phyloP scores from a whole-genome alignment of 2,888 invertebrate genomes.

The Morpho deidamia region DNA sequence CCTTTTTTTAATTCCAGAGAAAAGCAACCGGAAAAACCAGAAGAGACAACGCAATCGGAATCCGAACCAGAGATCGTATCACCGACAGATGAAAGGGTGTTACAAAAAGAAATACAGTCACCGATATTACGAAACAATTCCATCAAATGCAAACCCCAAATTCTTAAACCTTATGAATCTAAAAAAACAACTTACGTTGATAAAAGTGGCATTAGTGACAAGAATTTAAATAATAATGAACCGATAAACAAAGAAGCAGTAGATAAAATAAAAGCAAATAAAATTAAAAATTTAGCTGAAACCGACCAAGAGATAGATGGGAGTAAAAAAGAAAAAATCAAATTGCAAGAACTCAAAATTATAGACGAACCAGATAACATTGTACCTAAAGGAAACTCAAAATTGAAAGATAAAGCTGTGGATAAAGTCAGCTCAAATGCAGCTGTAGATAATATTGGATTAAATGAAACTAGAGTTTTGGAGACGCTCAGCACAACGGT shows the following conservation, averaged over 20 bases:
- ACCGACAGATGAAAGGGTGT: constrained; percentile 42
- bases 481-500: constrained; percentile 26
- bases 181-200: constrained; percentile 18
- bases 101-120: constrained; percentile 33
- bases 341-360: background rate
- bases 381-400: background rate
- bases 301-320: constrained; percentile 18
- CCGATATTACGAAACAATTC: constrained; percentile 34
- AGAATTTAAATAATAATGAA: background rate
- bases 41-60: constrained; percentile 32
- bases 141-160: background rate
- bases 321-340: background rate
- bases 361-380: background rate
- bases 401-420: background rate
- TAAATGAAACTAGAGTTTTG: constrained; percentile 43
- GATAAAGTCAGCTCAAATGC: constrained; percentile 6
- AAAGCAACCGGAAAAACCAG: constrained; percentile 34
- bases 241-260: background rate
- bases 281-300: background rate
- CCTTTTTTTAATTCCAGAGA: constrained; percentile 13
- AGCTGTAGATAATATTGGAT: constrained; percentile 7
- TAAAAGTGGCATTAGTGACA: background rate
- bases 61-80: constrained; percentile 24
- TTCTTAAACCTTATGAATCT: constrained; percentile 17
- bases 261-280: background rate